A percentile compares a stretch with the other conserved stretches of the same genome.
phyloP scores from a whole-genome alignment of 1,140 invertebrate species.

The Phenacoccus solenopsis region DNA sequence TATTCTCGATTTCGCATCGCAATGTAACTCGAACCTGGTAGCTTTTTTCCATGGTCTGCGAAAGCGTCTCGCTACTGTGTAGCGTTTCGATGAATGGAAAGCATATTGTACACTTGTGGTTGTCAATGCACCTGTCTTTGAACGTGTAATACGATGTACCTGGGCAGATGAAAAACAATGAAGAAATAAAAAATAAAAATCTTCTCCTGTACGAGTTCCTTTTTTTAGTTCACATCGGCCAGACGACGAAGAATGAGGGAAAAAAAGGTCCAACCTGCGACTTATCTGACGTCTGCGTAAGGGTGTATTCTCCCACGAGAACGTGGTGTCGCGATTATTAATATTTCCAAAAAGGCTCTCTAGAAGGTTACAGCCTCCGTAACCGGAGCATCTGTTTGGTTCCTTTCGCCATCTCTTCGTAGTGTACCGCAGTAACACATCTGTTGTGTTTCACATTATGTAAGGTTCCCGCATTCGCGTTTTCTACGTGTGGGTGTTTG shows the following conservation, averaged over 20 bases:
- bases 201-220: background rate
- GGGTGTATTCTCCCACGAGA: background rate
- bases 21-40: background rate
- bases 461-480: background rate
- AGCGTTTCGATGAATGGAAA: background rate
- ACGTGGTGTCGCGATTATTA: background rate
- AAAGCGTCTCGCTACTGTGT: background rate
- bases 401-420: background rate
- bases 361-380: background rate
- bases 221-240: background rate
- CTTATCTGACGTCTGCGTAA: background rate
- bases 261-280: background rate
- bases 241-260: too few relatives aligned
- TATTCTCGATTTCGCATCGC: background rate
- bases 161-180: background rate
- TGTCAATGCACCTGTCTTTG: background rate
- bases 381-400: background rate
- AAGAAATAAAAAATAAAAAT: background rate
- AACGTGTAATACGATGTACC: background rate
- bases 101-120: background rate
- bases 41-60: background rate
- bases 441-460: background rate
- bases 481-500: too few relatives aligned
- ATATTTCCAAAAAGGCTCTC: too few relatives aligned
- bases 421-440: background rate